Base-by-base conservation (phyloP, 2,113 vertebrate genomes). In the Ciconia maguari region DNA sequence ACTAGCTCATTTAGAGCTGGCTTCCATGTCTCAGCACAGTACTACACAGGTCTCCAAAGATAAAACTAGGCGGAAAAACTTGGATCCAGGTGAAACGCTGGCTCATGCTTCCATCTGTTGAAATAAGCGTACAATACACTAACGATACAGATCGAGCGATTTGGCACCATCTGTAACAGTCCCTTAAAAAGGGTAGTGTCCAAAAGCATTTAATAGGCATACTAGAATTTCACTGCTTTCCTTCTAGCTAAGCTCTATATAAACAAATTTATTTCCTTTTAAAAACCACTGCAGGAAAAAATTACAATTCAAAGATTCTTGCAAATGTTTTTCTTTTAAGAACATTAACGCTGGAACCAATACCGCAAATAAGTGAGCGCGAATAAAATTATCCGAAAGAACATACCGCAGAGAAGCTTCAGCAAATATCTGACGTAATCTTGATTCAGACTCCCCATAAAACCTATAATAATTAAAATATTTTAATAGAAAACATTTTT, bases 371-470 rank as follows among this genome's bases (percentile, higher is more conserved):
- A 69, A 94, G 72, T 29, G 29, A 58, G 29, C 10, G 4, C 3
- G 6, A 68, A 91, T 13, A 90, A 52, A 85, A 90, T 58, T 36
- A 80, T 64, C 85, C 87, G 34, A 86, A 76, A 88, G 42, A 83
- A 76, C 77, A 29, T 98, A 99, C 99, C 98, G 96, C 93, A 98
- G 96, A 91, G 99, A 98, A 24, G 99, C 99, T 91, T 99, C 99
- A 13, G 98, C 97, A 94, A 99, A 99, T 94, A 99, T 99, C 93
- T 99, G 98, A 62, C 99, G 99, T 72, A 99, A 97, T 61, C 97
- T 98, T 6, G 98, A 99, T 96, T 99, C 99, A 3, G 99, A 99
- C 95, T 99, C 99, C 22, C 99, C 99, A 14, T 99, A 99, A 97
- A 99, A 99, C 92, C 99, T 99, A 83, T 9, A 97, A 97, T 30